Evolutionary conservation across 92 coral and sea anemone genomes (phyloP), one percentile per base, ranked within the genome.

Genomic region (Zoanthus solanderi): DNA sequence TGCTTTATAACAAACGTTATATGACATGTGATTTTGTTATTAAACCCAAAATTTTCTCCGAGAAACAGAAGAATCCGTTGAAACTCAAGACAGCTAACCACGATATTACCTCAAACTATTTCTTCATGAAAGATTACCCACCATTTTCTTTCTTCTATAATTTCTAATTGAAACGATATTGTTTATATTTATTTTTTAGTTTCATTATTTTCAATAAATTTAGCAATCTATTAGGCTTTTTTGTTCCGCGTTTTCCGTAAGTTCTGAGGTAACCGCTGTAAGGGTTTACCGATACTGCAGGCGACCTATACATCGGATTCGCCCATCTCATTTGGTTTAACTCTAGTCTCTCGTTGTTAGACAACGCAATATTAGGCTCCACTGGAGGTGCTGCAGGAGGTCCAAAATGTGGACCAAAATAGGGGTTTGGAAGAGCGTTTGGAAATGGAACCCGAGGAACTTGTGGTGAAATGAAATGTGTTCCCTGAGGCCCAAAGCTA

Each of bases 211-310:
- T 28, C 28, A 65, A 14, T 58, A 46, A 67, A 37, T 2, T 23
- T 66, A 23, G 42, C 13, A 53, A 52, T 7, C 37, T 50, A 66
- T 67, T 34, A 8, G 75, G 60, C 45, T 29, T 84, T 23, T 47
- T 18, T 2, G 89, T 87, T 30, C 95, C 95, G 13, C 98, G 72
- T 84, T 95, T 93, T 9, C 98, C 98, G 67, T 93, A 87, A 30
- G 95, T 94, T 68, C 98, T 90, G 48, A 94, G 78, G 79, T 94
- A 94, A 67, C 85, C 75, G 61, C 63, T 81, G 74, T 81, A 81
- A 81, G 85, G 85, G 23, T 81, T 81, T 48, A 81, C 56, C 85
- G 85, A 58, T 66, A 81, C 50, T 45, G 75, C 75, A 47, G 85
- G 85, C 60, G 75, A 73, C 66, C 85, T 81, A 75, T 81, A 81